These are phyloP conservation scores for Cybosia mesomella DNA, from an alignment of 2,888 invertebrate genomes.

Conservation along the genomic window DNA sequence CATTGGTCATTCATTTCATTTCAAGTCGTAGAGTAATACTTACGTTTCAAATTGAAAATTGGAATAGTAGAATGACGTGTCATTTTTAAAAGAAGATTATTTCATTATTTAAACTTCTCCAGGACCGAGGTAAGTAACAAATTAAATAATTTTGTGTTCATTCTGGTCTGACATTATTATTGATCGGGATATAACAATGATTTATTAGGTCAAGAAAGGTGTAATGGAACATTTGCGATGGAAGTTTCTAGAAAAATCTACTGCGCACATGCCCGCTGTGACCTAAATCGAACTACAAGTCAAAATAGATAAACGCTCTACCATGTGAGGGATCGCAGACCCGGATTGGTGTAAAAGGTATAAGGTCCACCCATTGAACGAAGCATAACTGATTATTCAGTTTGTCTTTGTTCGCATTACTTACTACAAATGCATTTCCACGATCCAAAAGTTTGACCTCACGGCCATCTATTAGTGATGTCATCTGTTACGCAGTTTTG, in stretches of 20 bases:
- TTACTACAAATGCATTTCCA: constrained; percentile 41
- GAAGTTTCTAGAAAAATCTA: not conserved
- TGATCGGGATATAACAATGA: not conserved
- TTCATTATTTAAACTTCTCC: too few relatives aligned
- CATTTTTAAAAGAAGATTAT: not conserved
- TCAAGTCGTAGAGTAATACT: too few relatives aligned
- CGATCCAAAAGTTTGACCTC: constrained; percentile 25
- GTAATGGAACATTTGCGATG: not conserved
- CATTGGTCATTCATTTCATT: too few relatives aligned
- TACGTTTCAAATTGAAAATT: too few relatives aligned
- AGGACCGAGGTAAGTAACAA: too few relatives aligned
- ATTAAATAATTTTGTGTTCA: not conserved
- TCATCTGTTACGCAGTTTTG: constrained; percentile 2
- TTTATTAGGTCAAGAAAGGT: not conserved
- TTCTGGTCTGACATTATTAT: not conserved
- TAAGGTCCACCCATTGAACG: constrained; percentile 39
- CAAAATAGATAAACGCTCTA: not conserved
- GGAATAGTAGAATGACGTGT: too few relatives aligned
- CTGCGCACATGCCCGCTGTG: constrained; percentile 3
- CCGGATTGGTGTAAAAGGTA: constrained; percentile 34
- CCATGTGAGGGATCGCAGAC: not conserved
- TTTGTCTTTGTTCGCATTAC: constrained; percentile 46
- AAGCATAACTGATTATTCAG: constrained; percentile 49
- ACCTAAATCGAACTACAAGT: constrained; percentile 7
- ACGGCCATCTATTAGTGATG: not conserved